Conservation (phyloP, 2,888 invertebrate species). For the Ferdinandea cuprea region DNA sequence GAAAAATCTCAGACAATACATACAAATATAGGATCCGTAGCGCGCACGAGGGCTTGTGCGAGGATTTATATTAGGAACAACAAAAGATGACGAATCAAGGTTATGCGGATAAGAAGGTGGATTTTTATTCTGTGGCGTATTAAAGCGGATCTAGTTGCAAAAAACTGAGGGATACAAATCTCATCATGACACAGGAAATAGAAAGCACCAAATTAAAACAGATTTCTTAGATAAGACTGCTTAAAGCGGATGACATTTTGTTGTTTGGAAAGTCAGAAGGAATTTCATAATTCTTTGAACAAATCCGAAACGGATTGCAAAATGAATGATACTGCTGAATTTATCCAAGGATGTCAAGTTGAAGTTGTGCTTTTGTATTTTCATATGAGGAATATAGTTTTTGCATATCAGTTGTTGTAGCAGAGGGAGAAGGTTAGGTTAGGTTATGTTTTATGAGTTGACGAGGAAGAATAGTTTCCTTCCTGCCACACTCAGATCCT, state of each 20-base stretch:
- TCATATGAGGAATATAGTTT: constrained; percentile 20
- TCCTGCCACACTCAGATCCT: no score
- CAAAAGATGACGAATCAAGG: constrained; percentile 33
- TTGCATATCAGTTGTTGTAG: constrained; percentile 12
- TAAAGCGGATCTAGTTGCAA: constrained; percentile 37
- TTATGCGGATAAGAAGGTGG: constrained; percentile 29
- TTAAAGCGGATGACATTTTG: constrained; percentile 15
- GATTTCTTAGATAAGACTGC: constrained; percentile 39
- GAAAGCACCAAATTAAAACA: constrained; percentile 13
- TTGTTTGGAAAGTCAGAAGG: constrained; percentile 40
- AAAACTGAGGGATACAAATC: not conserved
- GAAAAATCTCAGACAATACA: constrained; percentile 2
- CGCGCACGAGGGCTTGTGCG: not conserved
- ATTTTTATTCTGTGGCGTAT: constrained; percentile 16
- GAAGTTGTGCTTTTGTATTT: constrained; percentile 12
- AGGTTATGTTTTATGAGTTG: no score
- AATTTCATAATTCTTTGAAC: constrained; percentile 54
- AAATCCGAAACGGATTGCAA: constrained; percentile 15
- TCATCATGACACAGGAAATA: not conserved
- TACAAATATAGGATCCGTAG: no score
- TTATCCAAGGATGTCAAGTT: constrained; percentile 19
- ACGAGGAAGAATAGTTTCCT: no score
- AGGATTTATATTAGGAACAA: not conserved
- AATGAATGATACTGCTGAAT: constrained; percentile 30
- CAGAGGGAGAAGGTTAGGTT: no score